Conservation (phyloP, 2,888 invertebrate genomes). For the Cryptosula pallasiana region DNA sequence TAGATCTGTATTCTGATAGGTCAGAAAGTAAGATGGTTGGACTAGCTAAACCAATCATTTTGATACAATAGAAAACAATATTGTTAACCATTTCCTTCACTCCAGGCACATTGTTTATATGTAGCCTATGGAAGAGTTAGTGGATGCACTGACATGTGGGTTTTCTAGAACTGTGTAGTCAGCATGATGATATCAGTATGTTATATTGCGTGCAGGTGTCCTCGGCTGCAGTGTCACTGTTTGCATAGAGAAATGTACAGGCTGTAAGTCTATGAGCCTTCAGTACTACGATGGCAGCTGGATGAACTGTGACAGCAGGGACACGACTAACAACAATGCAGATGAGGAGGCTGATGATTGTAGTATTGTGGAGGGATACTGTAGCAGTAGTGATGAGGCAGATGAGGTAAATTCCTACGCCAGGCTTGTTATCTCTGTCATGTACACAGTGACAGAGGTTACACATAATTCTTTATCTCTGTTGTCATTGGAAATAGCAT, state of each 20-base stretch:
- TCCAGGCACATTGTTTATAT: too few species aligned
- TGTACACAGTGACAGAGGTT: background rate
- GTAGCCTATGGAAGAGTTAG: too few species aligned
- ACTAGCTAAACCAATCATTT: too few species aligned
- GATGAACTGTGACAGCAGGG: background rate
- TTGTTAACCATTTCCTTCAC: too few species aligned
- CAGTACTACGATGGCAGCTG: constrained; percentile 13
- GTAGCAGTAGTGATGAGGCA: background rate
- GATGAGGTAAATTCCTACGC: background rate
- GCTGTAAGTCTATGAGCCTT: constrained; percentile 1
- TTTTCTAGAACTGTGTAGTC: too few species aligned
- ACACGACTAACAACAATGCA: constrained; percentile 25
- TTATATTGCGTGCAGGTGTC: constrained; percentile 2
- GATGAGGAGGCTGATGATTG: constrained; percentile 28
- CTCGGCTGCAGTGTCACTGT: constrained; percentile 16
- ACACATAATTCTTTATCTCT: background rate
- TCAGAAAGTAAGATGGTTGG: too few species aligned
- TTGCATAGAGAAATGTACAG: background rate
- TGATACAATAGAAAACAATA: too few species aligned
- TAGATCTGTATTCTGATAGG: too few species aligned
- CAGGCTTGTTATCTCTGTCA: background rate
- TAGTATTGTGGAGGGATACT: background rate
- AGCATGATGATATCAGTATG: too few species aligned
- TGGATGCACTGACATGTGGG: too few species aligned
- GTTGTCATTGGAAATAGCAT: too few species aligned